Evolutionary conservation across 2,888 invertebrate species (phyloP), one percentile per base, ranked within the genome.

Genomic region (Zaprionus obscuricornis): DNA sequence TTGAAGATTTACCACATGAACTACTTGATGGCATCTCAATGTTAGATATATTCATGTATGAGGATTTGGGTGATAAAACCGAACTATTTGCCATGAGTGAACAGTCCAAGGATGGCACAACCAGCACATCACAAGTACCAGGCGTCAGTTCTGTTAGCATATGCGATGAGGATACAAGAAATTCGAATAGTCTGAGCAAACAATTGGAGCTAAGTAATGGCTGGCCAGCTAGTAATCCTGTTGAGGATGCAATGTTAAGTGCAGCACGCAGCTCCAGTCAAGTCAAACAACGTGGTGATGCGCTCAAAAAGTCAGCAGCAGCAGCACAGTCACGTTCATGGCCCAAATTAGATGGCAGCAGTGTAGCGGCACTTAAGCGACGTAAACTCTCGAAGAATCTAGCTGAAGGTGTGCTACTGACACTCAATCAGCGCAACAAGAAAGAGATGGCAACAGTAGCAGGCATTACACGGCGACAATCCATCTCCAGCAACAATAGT

Each of bases 1-100:
- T 96, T 79, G 95, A 96, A 91, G 96, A 96, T 86, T 90, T 96
- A 17, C 95, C 96, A 17, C 95, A 95, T 78, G 96, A 96, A 87
- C 91, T 96, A 47, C 90, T 96, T 17, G 96, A 96, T 87, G 95
- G 96, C 6, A 95, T 96, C 84, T 96, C 95, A 1, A 95, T 96
- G 93, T 94, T 96, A 90, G 96, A 96, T 85, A 96, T 96, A 75
- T 95, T 96, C 76, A 93, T 92, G 39, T 94, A 93, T 79, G 94
- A 94, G 85, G 94, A 94, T 86, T 89, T 94, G 50, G 64, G 83
- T 10, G 87, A 87, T 39, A 88, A 93, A 88, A 92, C 91, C 60
- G 94, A 94, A 45, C 86, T 89, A 47, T 93, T 93, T 67, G 63
- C 82, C 27, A 85, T 87, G 11, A 86, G 88, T 26, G 92, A 92